A percentile compares a stretch with the other conserved stretches of the same genome.
These are phyloP conservation scores for Stigmatopora nigra DNA, from an alignment of 2,113 vertebrate species.

Conservation along the genomic window DNA sequence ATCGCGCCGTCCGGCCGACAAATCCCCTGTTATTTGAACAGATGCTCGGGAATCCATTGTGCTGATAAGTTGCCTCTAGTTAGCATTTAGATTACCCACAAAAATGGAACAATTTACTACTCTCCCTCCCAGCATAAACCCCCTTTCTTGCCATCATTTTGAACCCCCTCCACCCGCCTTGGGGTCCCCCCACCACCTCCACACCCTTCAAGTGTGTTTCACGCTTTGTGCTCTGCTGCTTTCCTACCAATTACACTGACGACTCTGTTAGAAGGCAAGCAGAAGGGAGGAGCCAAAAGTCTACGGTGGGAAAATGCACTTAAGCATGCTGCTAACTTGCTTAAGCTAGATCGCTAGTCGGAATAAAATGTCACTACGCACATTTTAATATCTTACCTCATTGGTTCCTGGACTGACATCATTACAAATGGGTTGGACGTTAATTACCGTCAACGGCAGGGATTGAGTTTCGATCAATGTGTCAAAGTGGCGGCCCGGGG, in stretches of 20 bases:
- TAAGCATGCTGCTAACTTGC: background rate
- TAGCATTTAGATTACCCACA: constrained; percentile 99
- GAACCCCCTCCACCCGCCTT: constrained; percentile 14
- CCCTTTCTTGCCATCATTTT: constrained; percentile 37
- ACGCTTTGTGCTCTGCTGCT: constrained; percentile 45
- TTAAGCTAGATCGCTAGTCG: background rate
- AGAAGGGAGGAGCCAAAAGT: constrained; percentile 8
- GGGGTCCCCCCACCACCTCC: background rate
- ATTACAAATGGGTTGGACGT: no score
- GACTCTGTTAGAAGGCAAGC: constrained; percentile 83
- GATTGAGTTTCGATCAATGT: no score
- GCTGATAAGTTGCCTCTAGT: constrained; percentile 99
- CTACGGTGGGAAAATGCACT: background rate
- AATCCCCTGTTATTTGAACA: constrained; percentile 99
- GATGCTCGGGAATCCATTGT: constrained; percentile 99
- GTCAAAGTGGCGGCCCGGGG: no score
- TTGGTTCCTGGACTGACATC: no score
- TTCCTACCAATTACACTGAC: constrained; percentile 95
- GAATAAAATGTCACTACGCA: background rate
- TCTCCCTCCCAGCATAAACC: constrained; percentile 99
- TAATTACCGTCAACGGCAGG: no score
- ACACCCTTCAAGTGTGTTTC: constrained; percentile 27
- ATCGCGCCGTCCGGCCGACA: constrained; percentile 99
- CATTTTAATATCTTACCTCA: no score
- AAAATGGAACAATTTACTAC: constrained; percentile 99